A percentile compares a stretch with the other conserved stretches of the same genome.
Conservation (phyloP, 2,113 vertebrate species). For the Irena cyanogastra region DNA sequence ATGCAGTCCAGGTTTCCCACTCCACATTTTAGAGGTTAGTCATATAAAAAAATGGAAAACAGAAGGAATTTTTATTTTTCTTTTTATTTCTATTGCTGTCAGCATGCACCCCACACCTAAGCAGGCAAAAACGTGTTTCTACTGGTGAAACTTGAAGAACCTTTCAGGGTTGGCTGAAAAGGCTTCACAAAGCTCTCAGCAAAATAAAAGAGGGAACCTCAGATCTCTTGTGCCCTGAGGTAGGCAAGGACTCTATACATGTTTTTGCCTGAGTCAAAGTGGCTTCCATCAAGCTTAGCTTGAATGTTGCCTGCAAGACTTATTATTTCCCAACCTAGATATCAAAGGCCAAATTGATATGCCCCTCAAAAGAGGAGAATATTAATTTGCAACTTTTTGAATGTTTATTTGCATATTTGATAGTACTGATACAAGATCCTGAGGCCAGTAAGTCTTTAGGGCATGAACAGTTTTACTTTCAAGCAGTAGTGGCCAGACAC, state of each 20-base stretch:
- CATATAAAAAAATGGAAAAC: neutral
- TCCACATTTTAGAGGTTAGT: neutral
- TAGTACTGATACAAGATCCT: neutral
- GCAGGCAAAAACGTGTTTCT: neutral
- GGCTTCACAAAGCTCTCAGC: accelerated
- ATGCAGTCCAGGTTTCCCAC: neutral
- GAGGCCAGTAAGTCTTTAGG: neutral
- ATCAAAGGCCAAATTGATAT: neutral
- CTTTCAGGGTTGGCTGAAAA: neutral
- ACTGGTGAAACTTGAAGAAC: neutral
- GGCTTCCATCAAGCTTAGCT: neutral
- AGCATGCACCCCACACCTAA: neutral
- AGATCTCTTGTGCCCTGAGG: neutral
- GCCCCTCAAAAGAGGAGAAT: neutral
- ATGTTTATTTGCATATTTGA: neutral
- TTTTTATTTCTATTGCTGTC: neutral
- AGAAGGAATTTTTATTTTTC: neutral
- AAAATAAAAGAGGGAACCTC: too few species aligned
- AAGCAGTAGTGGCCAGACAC: neutral
- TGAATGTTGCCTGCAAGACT: neutral
- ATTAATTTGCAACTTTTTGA: neutral
- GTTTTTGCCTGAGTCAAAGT: neutral
- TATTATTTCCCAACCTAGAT: neutral
- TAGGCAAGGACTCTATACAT: neutral
- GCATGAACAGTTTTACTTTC: neutral